Percentiles rank a stretch among this genome's conserved stretches.
Evolutionary conservation across 2,113 vertebrate species (phyloP).

Genomic region (Arothron firmamentum): DNA sequence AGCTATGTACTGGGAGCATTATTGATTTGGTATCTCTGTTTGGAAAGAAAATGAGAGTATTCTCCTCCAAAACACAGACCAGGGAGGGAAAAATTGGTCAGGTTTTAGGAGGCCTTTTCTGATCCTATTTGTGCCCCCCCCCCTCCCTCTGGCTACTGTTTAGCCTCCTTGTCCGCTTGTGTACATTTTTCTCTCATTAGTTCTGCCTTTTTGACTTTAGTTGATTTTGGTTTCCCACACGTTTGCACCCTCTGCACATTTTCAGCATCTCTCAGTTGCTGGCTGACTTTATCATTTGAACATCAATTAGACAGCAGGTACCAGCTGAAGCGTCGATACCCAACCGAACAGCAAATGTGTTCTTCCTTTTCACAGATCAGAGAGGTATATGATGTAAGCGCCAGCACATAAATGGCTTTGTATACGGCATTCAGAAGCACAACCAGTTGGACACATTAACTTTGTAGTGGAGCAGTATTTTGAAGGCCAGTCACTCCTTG

Average conservation of each 20-base stretch:
- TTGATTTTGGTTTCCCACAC: conserved; percentile 17
- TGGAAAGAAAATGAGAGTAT: conserved; percentile 55
- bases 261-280: conserved; percentile 1
- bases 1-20: conserved; percentile 48
- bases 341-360: neutral
- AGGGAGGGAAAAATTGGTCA: conserved; percentile 40
- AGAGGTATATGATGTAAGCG: too few species aligned
- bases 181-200: conserved; percentile 6
- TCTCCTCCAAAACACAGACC: conserved; percentile 59
- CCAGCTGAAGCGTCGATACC: conserved; percentile 1
- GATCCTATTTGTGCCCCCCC: conserved; percentile 24
- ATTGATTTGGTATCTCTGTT: conserved; percentile 63
- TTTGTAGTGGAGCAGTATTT: neutral
- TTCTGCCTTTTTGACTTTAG: conserved; percentile 9
- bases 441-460: neutral
- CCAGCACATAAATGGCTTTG: too few species aligned
- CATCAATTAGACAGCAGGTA: neutral
- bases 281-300: conserved; percentile 1
- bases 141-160: conserved; percentile 19
- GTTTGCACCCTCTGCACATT: neutral
- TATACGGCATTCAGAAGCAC: neutral
- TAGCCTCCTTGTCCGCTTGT: conserved; percentile 23
- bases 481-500: conserved; percentile 37
- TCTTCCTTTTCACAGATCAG: neutral
- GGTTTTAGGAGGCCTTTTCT: conserved; percentile 56